Evolutionary conservation across 2,888 invertebrate species (phyloP).

Genomic region (Venustoraphidia nigricollis): DNA sequence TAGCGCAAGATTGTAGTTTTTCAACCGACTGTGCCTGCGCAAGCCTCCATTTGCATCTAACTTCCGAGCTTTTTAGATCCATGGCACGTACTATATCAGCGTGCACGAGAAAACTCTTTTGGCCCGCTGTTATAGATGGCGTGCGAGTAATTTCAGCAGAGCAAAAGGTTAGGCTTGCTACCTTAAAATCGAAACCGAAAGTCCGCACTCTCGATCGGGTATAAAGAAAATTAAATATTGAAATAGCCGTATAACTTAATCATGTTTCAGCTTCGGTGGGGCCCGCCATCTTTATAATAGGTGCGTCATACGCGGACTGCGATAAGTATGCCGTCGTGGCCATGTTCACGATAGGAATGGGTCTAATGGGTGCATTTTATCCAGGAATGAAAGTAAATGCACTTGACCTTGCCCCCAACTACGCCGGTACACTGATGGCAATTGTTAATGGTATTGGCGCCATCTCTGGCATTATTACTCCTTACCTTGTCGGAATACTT

Average conservation of each 20-base stretch:
- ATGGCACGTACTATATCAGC: no score
- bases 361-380: constrained; percentile 53
- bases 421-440: constrained; percentile 46
- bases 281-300: constrained; percentile 43
- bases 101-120: no score
- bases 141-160: no score
- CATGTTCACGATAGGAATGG: constrained; percentile 43
- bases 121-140: no score
- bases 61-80: no score
- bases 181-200: no score
- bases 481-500: constrained; percentile 40
- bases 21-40: no score
- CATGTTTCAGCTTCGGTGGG: constrained; percentile 37
- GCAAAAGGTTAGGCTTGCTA: no score
- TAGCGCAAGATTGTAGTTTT: no score
- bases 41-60: no score
- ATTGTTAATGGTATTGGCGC: constrained; percentile 46
- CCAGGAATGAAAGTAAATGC: constrained; percentile 51
- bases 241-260: background rate
- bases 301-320: constrained; percentile 46
- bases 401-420: constrained; percentile 46
- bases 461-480: constrained; percentile 42
- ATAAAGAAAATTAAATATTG: no score
- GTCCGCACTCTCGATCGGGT: no score
- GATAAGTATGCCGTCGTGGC: constrained; percentile 31